Evolutionary conservation across 2,797 vertebrate genomes (phyloP), one percentile per base, ranked within the genome.

Genomic region (Acanthurus tractus): DNA sequence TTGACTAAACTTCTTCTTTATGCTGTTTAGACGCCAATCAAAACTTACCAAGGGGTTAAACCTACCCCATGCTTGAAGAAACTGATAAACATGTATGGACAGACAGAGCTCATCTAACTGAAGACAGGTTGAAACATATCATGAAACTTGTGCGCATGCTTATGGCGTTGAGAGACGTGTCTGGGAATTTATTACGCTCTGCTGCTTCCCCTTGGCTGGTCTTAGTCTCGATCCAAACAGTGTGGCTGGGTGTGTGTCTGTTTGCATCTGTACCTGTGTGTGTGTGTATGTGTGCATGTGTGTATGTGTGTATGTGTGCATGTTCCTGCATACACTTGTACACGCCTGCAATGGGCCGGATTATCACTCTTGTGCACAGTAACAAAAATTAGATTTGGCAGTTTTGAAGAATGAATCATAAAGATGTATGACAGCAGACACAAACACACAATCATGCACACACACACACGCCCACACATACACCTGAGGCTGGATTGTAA

Each of bases 381-480:
- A 64, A 83, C 68, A 83, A 52, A 86, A 87, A 86, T 81, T 79
- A n/a, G 34, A 77, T 55, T 79, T 86, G 81, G 81, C 87, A 88
- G 81, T 85, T 87, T 69, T 83, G 74, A 88, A 76, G 57, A 78
- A 78, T 87, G 49, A 81, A 83, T 90, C 83, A 87, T 83, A 78
- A 68, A 86, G 75, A 73, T 40, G 42, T 82, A 61, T 56, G 55
- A 52, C 59, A 67, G 25, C 48, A 52, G 10, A 44, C 38, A 25
- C 13, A 58, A 34, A 55, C 48, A 25, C 20, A 71, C 50, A 57
- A 56, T n/a, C 25, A 65, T 54, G 34, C 52, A 58, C 8, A 36
- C 4, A 55, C 4, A 55, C 11, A 61, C 14, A 25, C 55, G 66
- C 29, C 49, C 61, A 69, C 52, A 54, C 44, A 79, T 63, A 79